phyloP scores from a whole-genome alignment of 2,888 invertebrate species.

The Nomada ruficornis region DNA sequence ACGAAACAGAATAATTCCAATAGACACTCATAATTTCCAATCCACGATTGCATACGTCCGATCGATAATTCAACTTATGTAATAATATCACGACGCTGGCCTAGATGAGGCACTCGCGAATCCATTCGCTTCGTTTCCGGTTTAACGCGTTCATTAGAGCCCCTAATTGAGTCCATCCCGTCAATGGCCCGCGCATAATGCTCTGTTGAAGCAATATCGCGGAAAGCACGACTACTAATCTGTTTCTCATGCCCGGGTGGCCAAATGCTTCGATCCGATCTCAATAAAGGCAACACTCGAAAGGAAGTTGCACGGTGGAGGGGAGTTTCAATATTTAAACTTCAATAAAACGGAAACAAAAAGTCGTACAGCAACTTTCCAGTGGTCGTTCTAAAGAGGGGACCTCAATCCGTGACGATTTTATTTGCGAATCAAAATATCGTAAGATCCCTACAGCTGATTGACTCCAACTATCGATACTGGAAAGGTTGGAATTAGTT shows the following conservation, averaged over 20 bases:
- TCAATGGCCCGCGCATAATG: constrained; percentile 5
- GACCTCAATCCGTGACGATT: too few species aligned
- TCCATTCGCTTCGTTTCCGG: constrained; percentile 21
- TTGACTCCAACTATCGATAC: too few species aligned
- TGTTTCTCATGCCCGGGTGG: not conserved
- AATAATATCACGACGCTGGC: not conserved
- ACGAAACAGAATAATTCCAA: not conserved
- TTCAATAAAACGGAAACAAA: too few species aligned
- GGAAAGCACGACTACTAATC: constrained; percentile 13
- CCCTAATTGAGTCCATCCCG: constrained; percentile 25
- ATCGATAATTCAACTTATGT: too few species aligned
- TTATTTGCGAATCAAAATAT: too few species aligned
- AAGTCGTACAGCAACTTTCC: too few species aligned
- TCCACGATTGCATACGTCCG: too few species aligned
- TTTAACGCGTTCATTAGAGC: constrained; percentile 18
- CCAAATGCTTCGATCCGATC: not conserved
- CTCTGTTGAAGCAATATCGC: not conserved
- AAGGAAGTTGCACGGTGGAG: not conserved
- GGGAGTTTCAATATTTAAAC: too few species aligned
- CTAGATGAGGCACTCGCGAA: not conserved
- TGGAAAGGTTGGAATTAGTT: too few species aligned
- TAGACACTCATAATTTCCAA: too few species aligned
- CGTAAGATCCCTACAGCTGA: too few species aligned
- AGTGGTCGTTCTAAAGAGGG: too few species aligned
- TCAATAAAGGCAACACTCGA: not conserved